Conservation (phyloP, 2,113 vertebrate species). For the Pipra filicauda region DNA sequence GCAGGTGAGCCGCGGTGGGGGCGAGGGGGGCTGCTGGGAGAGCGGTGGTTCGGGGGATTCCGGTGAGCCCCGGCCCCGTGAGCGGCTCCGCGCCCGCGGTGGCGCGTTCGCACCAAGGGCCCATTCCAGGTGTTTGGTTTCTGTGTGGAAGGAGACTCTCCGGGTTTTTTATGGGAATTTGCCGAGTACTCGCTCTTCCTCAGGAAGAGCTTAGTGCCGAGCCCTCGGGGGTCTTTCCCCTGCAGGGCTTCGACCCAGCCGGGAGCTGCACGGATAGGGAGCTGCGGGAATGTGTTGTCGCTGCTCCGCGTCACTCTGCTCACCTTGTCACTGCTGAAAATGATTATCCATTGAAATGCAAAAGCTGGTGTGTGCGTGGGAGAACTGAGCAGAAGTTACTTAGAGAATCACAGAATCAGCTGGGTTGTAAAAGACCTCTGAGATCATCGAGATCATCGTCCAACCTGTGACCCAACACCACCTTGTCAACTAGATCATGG, state of each 20-base stretch:
- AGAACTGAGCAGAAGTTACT: not conserved
- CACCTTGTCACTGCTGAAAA: not conserved
- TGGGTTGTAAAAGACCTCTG: not conserved
- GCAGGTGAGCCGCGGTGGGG: not conserved
- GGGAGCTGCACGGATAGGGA: fast-evolving
- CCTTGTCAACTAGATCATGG: fast-evolving
- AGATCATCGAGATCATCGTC: not conserved
- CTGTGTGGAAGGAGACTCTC: too few species aligned
- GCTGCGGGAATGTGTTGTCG: not conserved
- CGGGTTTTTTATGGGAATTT: not conserved
- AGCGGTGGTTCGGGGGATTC: not conserved
- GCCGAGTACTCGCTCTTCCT: not conserved
- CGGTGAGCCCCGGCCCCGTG: not conserved
- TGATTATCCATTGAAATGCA: fast-evolving
- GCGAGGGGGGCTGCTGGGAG: not conserved
- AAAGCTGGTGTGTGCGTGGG: not conserved
- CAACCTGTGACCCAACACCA: fast-evolving
- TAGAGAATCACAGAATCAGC: fast-evolving
- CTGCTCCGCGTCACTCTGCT: not conserved
- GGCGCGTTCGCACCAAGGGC: fast-evolving
- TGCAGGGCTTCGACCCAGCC: fast-evolving
- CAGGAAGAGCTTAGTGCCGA: too few species aligned
- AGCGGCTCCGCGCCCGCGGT: not conserved
- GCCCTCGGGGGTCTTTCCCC: too few species aligned
- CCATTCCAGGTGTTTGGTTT: fast-evolving